These are phyloP conservation scores for Platysteira castanea DNA, from an alignment of 2,113 vertebrate species.

Conservation along the genomic window DNA sequence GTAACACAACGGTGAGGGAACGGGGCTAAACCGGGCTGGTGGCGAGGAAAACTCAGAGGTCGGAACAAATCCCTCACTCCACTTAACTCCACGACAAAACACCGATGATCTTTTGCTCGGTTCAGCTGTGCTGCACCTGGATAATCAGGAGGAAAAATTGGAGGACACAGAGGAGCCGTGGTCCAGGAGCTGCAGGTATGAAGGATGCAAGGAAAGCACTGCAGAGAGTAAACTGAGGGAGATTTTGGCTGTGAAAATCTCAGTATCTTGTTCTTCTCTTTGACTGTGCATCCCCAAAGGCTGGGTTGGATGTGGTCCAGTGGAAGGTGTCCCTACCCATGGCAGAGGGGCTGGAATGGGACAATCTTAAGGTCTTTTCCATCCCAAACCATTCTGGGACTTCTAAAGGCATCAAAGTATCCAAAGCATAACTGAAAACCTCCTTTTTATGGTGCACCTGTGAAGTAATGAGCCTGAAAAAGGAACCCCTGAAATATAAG, in stretches of 20 bases:
- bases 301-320: not conserved
- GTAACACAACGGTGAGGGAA: not conserved
- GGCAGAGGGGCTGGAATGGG: not conserved
- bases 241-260: not conserved
- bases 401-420: not conserved
- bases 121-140: not conserved
- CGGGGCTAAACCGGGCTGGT: not conserved
- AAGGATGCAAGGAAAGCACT: not conserved
- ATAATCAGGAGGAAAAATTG: not conserved
- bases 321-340: not conserved
- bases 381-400: not conserved
- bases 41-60: not conserved
- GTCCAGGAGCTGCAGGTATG: fast-evolving
- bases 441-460: not conserved
- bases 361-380: not conserved
- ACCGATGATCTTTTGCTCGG: not conserved
- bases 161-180: fast-evolving
- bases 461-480: not conserved
- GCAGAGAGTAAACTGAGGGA: not conserved
- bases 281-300: not conserved
- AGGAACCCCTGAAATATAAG: not conserved
- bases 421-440: not conserved
- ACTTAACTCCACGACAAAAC: not conserved
- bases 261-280: not conserved
- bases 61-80: not conserved